Evolutionary conservation across 2,797 vertebrate species (phyloP), one percentile per base, ranked within the genome.

Genomic region (Dipus sagitta): DNA sequence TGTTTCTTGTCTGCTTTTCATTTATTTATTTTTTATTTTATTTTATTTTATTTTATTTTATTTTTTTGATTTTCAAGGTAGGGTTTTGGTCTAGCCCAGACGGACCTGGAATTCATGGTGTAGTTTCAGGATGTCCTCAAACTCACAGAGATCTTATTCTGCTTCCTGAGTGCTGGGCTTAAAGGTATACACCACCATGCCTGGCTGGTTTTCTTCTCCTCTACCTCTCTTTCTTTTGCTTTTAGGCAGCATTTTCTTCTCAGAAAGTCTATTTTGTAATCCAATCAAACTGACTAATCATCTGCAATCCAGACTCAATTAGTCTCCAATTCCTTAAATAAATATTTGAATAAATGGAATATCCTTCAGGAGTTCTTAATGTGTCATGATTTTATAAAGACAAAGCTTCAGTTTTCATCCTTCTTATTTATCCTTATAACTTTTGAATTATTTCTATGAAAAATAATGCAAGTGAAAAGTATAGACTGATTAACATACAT

Each of bases 391-490:
- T 82, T 88, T 85, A 88, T 86, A 74, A 91, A 86, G 64, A 78
- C 32, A 52, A 52, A 52, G n/a, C 3, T 78, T 77, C 17, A 15
- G 0, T 32, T 70, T 6, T 72, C 85, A 20, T 67, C 74, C 83
- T 92, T 90, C 7, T 83, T 60, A 60, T 70, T 83, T 60, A 60
- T 70, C 12, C 21, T 65, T 54, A 26, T 54, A 60, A 6, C 5
- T 78, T 91, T 85, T 62, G 30, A 81, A 17, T 71, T 15, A 80
- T 80, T 90, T 90, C 42, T 87, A 67, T 47, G 15, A 84, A 21
- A 13, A 92, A 26, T 64, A 47, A 91, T 47, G 47, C 47, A 47
- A 47, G 47, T 47, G 26, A 6, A 76, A 76, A 60, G 23, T 21
- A 30, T 13, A 68, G 54, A 58, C 13, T 58, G 13, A 58, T 17